Conservation (phyloP, 2,888 invertebrate genomes). For the Nemotelus nigrinus region DNA sequence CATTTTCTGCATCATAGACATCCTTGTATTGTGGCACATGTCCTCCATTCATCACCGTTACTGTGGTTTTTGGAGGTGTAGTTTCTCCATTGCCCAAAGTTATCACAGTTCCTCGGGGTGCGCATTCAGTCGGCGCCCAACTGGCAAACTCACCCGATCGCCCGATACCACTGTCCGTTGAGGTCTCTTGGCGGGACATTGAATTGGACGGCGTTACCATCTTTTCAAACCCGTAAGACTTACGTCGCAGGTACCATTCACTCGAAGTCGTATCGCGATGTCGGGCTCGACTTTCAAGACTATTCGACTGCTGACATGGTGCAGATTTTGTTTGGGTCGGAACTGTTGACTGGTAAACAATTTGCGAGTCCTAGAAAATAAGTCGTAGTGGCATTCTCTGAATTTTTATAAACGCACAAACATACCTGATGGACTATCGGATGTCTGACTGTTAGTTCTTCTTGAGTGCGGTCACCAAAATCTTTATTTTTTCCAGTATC, state of each 20-base stretch:
- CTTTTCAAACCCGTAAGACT: constrained; percentile 80
- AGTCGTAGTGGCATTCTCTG: neutral
- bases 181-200: constrained; percentile 73
- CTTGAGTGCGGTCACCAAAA: constrained; percentile 52
- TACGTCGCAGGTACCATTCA: constrained; percentile 78
- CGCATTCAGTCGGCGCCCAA: constrained; percentile 60
- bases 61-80: constrained; percentile 43
- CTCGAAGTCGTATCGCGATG: constrained; percentile 63
- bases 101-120: constrained; percentile 59
- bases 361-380: constrained; percentile 43
- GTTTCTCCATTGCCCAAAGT: constrained; percentile 58
- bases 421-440: constrained; percentile 46
- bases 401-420: constrained; percentile 2
- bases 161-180: constrained; percentile 81
- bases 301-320: constrained; percentile 56
- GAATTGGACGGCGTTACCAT: constrained; percentile 64
- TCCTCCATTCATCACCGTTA: constrained; percentile 46
- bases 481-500: constrained; percentile 40
- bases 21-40: constrained; percentile 53
- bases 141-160: constrained; percentile 75
- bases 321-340: constrained; percentile 39
- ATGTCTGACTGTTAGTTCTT: constrained; percentile 45
- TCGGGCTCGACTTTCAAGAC: constrained; percentile 60
- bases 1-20: constrained; percentile 47
- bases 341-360: constrained; percentile 41